Percentiles rank a stretch among this genome's conserved stretches.
Evolutionary conservation across 1,140 invertebrate genomes (phyloP).

Genomic region (Dinoponera quadriceps): DNA sequence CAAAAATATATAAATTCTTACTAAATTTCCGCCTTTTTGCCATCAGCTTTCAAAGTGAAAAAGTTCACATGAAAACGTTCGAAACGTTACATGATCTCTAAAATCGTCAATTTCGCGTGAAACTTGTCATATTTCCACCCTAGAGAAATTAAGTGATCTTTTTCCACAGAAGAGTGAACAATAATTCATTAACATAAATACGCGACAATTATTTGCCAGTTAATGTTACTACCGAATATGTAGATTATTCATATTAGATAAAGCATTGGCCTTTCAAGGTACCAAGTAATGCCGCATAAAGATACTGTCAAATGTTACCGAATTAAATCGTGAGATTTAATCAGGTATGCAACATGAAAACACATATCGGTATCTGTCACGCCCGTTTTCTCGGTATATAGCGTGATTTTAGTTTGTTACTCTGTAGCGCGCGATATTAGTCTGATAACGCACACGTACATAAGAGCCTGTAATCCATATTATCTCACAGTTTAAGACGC

Average conservation of each 20-base stretch:
- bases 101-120: too few species aligned
- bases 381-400: conserved; percentile 29
- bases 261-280: background rate
- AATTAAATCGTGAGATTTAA: conserved; percentile 26
- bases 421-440: background rate
- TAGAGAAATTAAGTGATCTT: too few species aligned
- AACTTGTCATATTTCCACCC: too few species aligned
- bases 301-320: background rate
- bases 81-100: too few species aligned
- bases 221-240: background rate
- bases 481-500: conserved; percentile 31
- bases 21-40: too few species aligned
- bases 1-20: too few species aligned
- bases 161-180: too few species aligned
- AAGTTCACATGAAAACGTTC: too few species aligned
- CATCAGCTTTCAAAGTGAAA: too few species aligned
- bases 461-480: conserved; percentile 32
- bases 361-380: conserved; percentile 17
- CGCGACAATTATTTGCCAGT: too few species aligned
- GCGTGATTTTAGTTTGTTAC: conserved; percentile 47
- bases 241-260: background rate
- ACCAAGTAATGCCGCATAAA: background rate
- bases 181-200: too few species aligned
- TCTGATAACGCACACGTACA: too few species aligned
- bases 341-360: conserved; percentile 5